Percentiles rank a stretch among this genome's conserved stretches.
Evolutionary conservation across 2,113 vertebrate species (phyloP).

Genomic region (Ammodytes dubius): DNA sequence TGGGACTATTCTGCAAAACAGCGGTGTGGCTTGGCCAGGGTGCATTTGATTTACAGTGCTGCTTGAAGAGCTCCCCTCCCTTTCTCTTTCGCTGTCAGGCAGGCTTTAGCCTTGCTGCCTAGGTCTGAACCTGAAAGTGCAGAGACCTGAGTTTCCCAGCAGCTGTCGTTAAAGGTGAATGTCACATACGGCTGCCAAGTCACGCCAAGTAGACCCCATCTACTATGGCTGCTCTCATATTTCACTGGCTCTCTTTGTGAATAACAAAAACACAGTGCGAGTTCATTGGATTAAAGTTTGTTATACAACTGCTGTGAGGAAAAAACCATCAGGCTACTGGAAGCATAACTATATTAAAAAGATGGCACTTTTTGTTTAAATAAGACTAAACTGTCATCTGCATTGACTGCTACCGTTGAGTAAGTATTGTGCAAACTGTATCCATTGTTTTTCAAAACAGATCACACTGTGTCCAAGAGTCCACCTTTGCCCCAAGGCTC

Average conservation of each 20-base stretch:
- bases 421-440: conserved; percentile 51
- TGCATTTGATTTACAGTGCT: conserved; percentile 84
- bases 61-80: conserved; percentile 76
- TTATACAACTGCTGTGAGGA: conserved; percentile 4
- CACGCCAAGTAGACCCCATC: conserved; percentile 73
- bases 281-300: conserved; percentile 25
- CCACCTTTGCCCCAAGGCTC: conserved; percentile 50
- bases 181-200: conserved; percentile 78
- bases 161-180: conserved; percentile 81
- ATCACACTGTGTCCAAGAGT: conserved; percentile 57
- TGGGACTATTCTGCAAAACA: conserved; percentile 57
- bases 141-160: conserved; percentile 69
- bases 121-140: conserved; percentile 78
- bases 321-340: not conserved
- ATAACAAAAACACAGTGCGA: conserved; percentile 60
- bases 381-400: conserved; percentile 18
- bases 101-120: conserved; percentile 68
- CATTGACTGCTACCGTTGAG: conserved; percentile 29
- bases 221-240: conserved; percentile 73
- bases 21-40: conserved; percentile 53
- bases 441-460: conserved; percentile 64
- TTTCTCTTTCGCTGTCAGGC: conserved; percentile 56
- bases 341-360: conserved; percentile 19
- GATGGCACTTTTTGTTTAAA: conserved; percentile 21
- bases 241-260: conserved; percentile 64